Evolutionary conservation across 2,797 vertebrate species (phyloP), one percentile per base, ranked within the genome.

Genomic region (Percopsis omiscomaycus): DNA sequence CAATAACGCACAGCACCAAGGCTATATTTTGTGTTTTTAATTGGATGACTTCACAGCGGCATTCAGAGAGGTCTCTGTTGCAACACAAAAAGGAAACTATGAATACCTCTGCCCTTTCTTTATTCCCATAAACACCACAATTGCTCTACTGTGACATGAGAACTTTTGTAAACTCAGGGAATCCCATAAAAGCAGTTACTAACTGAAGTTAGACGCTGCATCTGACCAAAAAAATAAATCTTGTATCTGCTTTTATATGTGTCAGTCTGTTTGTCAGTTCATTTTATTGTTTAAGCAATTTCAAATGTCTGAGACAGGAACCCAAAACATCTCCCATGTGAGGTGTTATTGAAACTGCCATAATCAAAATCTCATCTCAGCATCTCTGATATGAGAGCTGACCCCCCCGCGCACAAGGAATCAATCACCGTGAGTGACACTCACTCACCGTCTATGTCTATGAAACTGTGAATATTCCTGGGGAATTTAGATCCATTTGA

Each of bases 351-450:
- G 84, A 84, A 88, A 80, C 84, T 86, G 84, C 88, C 85, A 90
- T 84, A 89, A 92, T 89, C 87, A 89, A 88, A 93, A 92, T 87
- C 89, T 89, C 89, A 89, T 92, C 89, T 85, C 86, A 82, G 81
- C 75, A 59, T 87, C 89, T 83, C 82, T 88, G 85, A 91, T 89
- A 89, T 88, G 84, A 89, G 89, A 86, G 84, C 86, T 91, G 89
- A 91, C 88, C 87, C 64, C 72, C 85, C 83, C 85, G 82, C 59
- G 89, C 89, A 85, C 80, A 79, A 73, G 71, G 85, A 90, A 92
- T 93, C 91, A 93, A 91, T 92, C 91, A 91, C 78, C 73, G 80
- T 89, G 88, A 92, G 86, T 91, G 89, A 87, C 89, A 90, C 59
- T 45, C 63, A 78, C 71, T 42, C 37, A 42, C 64, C 68, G 50